These are phyloP conservation scores for Eucriotettix oculatus DNA, from an alignment of 2,888 invertebrate genomes.

Conservation along the genomic window DNA sequence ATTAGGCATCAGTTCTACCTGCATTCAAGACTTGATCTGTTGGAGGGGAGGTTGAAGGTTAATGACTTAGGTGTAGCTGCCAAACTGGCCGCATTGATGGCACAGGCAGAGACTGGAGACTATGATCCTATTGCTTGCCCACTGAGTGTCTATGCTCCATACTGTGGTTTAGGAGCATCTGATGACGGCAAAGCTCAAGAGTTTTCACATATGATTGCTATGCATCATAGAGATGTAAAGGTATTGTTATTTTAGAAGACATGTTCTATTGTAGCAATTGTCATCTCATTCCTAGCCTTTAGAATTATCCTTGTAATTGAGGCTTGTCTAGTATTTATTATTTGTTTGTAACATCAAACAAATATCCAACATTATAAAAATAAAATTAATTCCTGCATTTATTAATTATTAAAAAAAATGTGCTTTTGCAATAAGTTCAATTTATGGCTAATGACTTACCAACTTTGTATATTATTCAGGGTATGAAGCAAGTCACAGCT, in stretches of 20 bases:
- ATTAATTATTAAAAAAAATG: too few relatives aligned
- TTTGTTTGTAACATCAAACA: too few relatives aligned
- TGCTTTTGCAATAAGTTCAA: neutral
- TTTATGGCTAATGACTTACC: neutral
- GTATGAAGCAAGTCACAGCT: slow-evolving; percentile 58
- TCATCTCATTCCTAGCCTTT: too few relatives aligned
- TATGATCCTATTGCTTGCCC: slow-evolving; percentile 33
- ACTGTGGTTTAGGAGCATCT: slow-evolving; percentile 35
- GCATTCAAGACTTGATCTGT: slow-evolving; percentile 60
- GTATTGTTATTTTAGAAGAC: slow-evolving; percentile 14
- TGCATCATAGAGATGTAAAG: slow-evolving; percentile 42
- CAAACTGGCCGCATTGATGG: slow-evolving; percentile 57
- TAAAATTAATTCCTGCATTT: neutral
- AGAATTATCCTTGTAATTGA: too few relatives aligned
- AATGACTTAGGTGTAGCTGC: slow-evolving; percentile 51
- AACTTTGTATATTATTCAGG: slow-evolving; percentile 22
- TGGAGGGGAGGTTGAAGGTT: slow-evolving; percentile 54
- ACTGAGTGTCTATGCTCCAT: slow-evolving; percentile 23
- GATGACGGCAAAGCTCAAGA: slow-evolving; percentile 41
- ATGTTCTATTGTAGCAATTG: too few relatives aligned
- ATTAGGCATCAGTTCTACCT: slow-evolving; percentile 67
- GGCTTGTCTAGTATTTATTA: too few relatives aligned
- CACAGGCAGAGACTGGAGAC: slow-evolving; percentile 57
- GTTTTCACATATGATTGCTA: slow-evolving; percentile 42
- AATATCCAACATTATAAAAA: too few relatives aligned